These are phyloP conservation scores for Brachionus plicatilis DNA, from an alignment of 1,140 invertebrate genomes.

Conservation along the genomic window DNA sequence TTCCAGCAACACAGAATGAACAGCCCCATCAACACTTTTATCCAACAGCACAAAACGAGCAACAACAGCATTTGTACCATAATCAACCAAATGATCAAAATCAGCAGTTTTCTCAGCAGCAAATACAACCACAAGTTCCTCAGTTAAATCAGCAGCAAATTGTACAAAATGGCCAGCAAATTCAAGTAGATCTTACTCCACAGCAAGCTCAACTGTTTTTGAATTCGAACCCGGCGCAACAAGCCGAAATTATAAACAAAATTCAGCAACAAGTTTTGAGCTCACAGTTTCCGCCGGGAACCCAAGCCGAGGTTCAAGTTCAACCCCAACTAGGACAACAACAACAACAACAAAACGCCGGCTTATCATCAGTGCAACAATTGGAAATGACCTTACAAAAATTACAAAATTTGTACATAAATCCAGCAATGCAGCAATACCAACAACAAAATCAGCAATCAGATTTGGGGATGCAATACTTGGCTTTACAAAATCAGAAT, in stretches of 20 bases:
- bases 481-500: background rate
- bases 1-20: background rate
- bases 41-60: background rate
- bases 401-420: background rate
- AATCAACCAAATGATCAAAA: background rate
- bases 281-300: background rate
- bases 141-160: background rate
- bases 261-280: background rate
- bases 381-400: conserved; percentile 3
- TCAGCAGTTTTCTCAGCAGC: background rate
- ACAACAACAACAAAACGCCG: background rate
- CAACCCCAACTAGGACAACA: background rate
- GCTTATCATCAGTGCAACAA: background rate
- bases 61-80: background rate
- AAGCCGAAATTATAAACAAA: background rate
- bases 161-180: background rate
- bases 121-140: background rate
- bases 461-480: background rate
- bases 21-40: background rate
- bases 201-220: conserved; percentile 7
- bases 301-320: background rate
- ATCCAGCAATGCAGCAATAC: background rate
- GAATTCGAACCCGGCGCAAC: background rate
- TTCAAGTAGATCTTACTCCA: background rate
- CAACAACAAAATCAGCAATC: background rate